phyloP scores from a whole-genome alignment of 2,888 invertebrate species.

The Cryptops parisi region DNA sequence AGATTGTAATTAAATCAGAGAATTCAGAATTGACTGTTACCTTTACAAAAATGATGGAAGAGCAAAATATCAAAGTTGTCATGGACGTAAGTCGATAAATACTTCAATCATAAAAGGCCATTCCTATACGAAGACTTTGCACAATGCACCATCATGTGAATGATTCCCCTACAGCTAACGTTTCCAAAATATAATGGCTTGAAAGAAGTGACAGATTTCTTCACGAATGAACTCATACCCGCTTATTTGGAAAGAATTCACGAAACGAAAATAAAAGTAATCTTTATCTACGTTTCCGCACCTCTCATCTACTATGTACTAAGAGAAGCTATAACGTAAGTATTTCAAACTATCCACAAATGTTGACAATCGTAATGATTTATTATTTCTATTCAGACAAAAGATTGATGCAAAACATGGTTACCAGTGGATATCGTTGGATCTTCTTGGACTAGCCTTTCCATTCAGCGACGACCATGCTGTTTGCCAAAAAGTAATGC shows the following conservation, averaged over 20 bases:
- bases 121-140: too few relatives aligned
- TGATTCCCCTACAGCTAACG: neutral
- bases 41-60: too few relatives aligned
- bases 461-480: neutral
- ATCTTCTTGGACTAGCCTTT: neutral
- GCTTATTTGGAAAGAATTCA: neutral
- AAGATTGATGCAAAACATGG: neutral
- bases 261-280: neutral
- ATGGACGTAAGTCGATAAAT: too few relatives aligned
- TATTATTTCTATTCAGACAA: neutral
- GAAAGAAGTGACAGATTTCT: neutral
- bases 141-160: too few relatives aligned
- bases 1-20: too few relatives aligned
- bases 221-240: neutral
- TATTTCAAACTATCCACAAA: too few relatives aligned
- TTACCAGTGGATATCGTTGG: constrained; percentile 1
- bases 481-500: neutral
- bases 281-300: neutral
- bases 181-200: neutral
- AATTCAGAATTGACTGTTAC: too few relatives aligned
- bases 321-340: neutral
- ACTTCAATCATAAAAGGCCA: too few relatives aligned
- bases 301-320: neutral
- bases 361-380: too few relatives aligned
- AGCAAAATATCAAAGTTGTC: too few relatives aligned